Base-by-base conservation (phyloP, 1,140 invertebrate genomes). In the Drosophila varians region DNA sequence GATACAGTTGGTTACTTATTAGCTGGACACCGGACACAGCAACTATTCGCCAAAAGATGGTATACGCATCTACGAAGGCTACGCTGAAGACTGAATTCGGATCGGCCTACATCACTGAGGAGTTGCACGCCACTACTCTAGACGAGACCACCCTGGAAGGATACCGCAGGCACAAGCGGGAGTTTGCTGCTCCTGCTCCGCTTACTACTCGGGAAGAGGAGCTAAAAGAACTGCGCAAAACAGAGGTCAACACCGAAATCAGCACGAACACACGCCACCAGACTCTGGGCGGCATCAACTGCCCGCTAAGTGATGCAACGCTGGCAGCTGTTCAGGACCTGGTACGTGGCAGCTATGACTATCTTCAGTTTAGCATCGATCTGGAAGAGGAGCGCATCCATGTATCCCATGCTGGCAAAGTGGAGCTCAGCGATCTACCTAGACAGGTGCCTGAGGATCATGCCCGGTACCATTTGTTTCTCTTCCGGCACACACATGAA, bases 21-120 rank as follows among this genome's bases (percentile, higher is more conserved):
- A 96, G 95, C 74, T 99, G 97, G 97, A 97, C 96, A 18, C 98
- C 98, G 3, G 98, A 99, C 88, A 94, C 94, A 71, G 96, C 98
- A 7, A 94, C 95, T 6, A 95, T 98, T 3, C 93, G 98, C 64
- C 96, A 99, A 84, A 99, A 99, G 92, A 99, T 99, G 99, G 93
- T 99, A 26, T 99, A 99, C 91, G 99, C 99, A 0, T 99, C 98
- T 0, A 99, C 99, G 0, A 98, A 99, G 92, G 97, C 99, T 2
- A 99, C 98, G 1, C 92, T 99, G 1, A 99, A 99, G 92, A 95
- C 95, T 79, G 98, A 99, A 92, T 99, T 99, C 93, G 90, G 94
- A 93, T 91, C 96, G 92, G 55, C 96, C 93, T 90, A 99, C 97
- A 98, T 99, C 66, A 96, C 96, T 82, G 86, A 90, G 47, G 86